These are phyloP conservation scores for Herpetotheres cachinnans DNA, from an alignment of 2,113 vertebrate species.

Conservation along the genomic window DNA sequence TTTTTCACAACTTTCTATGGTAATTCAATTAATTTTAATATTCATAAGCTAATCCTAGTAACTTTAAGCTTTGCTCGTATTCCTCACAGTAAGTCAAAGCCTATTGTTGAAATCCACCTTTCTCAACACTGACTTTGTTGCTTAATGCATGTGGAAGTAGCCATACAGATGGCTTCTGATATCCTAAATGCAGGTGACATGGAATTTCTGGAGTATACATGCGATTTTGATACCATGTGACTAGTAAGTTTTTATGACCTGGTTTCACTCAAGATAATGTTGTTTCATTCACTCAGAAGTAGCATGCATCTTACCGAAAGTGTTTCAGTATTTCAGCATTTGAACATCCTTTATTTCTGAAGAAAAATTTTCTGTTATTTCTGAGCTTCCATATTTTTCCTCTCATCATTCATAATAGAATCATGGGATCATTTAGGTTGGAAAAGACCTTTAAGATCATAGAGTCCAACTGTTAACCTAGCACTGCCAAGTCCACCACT, in stretches of 20 bases:
- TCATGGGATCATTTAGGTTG: background rate
- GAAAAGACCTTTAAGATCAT: background rate
- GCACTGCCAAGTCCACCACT: background rate
- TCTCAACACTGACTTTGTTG: background rate
- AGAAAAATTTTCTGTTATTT: background rate
- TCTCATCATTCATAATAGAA: background rate
- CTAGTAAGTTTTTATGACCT: background rate
- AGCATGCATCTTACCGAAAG: background rate
- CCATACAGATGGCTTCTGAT: background rate
- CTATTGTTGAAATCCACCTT: background rate
- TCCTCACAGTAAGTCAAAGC: background rate
- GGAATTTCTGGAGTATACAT: background rate
- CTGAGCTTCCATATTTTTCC: background rate
- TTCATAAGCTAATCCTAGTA: background rate
- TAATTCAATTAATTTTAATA: background rate
- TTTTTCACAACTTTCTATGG: background rate
- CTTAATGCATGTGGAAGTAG: background rate
- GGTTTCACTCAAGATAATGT: background rate
- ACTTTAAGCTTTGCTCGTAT: background rate
- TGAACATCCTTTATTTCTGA: background rate
- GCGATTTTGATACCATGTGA: background rate
- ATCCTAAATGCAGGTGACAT: background rate
- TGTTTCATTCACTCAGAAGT: background rate
- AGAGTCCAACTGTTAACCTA: accelerated
- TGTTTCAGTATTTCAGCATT: background rate